These are phyloP conservation scores for Pterocles orientalis DNA, from an alignment of 2,113 vertebrate species.

Conservation along the genomic window DNA sequence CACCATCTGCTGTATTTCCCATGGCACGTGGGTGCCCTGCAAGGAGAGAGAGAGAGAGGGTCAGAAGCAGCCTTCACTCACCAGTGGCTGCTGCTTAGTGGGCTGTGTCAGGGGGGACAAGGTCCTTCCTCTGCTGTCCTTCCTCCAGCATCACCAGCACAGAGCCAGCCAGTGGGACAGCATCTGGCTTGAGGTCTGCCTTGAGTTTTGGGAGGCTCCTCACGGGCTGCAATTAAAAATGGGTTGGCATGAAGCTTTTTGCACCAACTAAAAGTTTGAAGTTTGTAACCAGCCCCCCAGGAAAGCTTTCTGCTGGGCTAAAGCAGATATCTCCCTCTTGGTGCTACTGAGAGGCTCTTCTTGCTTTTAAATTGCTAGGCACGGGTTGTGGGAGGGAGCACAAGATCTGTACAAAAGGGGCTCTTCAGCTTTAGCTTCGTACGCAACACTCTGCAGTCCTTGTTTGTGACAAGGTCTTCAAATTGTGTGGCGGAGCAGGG, in stretches of 20 bases:
- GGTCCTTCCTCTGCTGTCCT: background rate
- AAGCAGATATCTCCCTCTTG: background rate
- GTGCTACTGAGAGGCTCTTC: background rate
- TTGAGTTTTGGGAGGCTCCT: background rate
- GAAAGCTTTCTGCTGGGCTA: background rate
- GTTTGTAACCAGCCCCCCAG: background rate
- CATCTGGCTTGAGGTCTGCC: background rate
- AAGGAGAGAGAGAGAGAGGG: background rate
- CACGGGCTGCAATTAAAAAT: background rate
- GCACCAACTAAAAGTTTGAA: background rate
- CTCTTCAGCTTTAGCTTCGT: background rate
- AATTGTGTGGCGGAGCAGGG: background rate
- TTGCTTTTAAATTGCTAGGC: background rate
- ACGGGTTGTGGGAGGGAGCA: fast-evolving
- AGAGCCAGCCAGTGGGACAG: fast-evolving
- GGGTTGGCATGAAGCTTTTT: background rate
- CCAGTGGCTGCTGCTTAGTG: background rate
- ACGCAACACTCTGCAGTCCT: background rate
- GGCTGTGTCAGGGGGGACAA: background rate
- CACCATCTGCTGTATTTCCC: background rate
- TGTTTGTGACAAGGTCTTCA: background rate
- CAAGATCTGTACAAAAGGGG: background rate
- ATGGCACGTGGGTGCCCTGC: background rate
- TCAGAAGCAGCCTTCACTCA: background rate
- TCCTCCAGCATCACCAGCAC: background rate